phyloP scores from a whole-genome alignment of 2,113 vertebrate species.

The Cyanoderma ruficeps region DNA sequence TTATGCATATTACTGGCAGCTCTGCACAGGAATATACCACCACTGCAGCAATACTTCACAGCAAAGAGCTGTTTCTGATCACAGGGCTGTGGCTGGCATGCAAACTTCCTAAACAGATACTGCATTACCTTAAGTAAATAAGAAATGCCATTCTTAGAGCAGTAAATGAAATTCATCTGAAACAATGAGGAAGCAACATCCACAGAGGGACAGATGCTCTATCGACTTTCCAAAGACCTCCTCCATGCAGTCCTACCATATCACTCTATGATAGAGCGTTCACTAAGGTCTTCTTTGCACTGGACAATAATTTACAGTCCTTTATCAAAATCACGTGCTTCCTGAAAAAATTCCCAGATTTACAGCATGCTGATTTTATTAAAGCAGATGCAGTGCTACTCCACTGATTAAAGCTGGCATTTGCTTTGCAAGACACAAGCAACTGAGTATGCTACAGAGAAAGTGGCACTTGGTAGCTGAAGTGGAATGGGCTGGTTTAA shows the following conservation, averaged over 20 bases:
- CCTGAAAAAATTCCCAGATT: background rate
- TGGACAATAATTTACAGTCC: background rate
- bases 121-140: conserved; percentile 9
- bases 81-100: background rate
- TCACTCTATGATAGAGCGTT: background rate
- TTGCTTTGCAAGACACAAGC: background rate
- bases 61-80: background rate
- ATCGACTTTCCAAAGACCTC: background rate
- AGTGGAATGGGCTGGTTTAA: background rate
- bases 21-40: background rate
- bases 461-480: background rate
- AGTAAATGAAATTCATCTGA: conserved; percentile 38
- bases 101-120: background rate
- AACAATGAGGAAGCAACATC: conserved; percentile 29
- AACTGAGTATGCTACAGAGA: background rate
- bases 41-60: background rate
- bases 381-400: background rate
- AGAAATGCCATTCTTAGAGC: conserved; percentile 37
- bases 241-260: background rate
- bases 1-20: background rate
- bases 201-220: background rate
- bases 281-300: background rate
- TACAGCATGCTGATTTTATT: background rate
- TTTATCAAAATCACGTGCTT: background rate
- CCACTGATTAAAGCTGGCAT: background rate